Conservation (phyloP, 1,140 invertebrate species). For the Papilio xuthus region DNA sequence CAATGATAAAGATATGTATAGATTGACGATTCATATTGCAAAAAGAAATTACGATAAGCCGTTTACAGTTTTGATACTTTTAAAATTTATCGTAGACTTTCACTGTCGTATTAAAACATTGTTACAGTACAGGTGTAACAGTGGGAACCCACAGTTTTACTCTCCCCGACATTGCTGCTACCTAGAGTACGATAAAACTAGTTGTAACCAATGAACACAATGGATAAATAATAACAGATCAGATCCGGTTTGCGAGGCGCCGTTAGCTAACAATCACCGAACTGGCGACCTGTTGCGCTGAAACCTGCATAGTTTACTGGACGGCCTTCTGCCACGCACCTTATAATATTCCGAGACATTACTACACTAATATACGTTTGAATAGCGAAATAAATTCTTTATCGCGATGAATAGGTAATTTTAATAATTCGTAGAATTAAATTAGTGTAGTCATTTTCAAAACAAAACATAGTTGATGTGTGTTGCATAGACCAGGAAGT, state of each 20-base stretch:
- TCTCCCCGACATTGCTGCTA: background rate
- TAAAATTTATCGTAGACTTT: background rate
- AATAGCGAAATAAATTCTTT: too few species aligned
- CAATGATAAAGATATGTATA: background rate
- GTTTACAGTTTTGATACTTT: too few species aligned
- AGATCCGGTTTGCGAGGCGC: constrained; percentile 1
- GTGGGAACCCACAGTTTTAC: too few species aligned
- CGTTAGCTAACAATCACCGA: constrained; percentile 27
- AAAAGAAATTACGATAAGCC: too few species aligned
- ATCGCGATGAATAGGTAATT: too few species aligned
- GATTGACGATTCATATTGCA: background rate
- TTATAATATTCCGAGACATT: background rate
- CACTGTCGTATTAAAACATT: background rate
- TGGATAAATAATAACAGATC: constrained; percentile 1
- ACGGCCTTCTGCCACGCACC: background rate
- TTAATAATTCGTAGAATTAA: too few species aligned
- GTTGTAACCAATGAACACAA: background rate
- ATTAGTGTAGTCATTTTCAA: too few species aligned
- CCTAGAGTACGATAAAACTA: background rate
- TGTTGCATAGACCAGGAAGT: too few species aligned
- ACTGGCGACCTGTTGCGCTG: constrained; percentile 25
- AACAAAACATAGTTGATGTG: too few species aligned
- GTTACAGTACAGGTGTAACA: too few species aligned
- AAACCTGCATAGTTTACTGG: background rate
- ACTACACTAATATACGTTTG: background rate